Evolutionary conservation across 2,888 invertebrate species (phyloP), one percentile per base, ranked within the genome.

Genomic region (Elysia crispata): DNA sequence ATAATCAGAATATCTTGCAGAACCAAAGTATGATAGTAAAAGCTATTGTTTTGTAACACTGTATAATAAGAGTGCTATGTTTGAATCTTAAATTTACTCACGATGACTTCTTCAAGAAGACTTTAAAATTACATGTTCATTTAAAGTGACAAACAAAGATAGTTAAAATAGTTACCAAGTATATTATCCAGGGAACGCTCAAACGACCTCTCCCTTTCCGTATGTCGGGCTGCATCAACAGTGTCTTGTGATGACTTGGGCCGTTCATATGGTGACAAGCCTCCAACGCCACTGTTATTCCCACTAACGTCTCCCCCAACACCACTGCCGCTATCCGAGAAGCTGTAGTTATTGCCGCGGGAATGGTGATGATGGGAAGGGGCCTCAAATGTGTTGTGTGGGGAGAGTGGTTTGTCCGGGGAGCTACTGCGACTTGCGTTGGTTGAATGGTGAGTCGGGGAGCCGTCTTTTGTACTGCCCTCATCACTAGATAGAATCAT

Each of bases 141-240:
- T n/a, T n/a, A n/a, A n/a, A n/a, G n/a, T n/a, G n/a, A n/a, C n/a
- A n/a, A n/a, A n/a, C n/a, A n/a, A n/a, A n/a, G n/a, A n/a, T n/a
- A n/a, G 11, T n/a, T 15, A 11, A 11, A 11, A 8, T 20, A n/a
- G 76, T 80, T 25, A 80, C 80, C 76, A 80, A 89, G 81, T 25
- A 90, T 89, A 76, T 87, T 87, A 69, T 90, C 88, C 76, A 90
- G 73, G 0, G 89, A 89, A 64, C 86, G 84, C 78, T 90, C 89
- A 86, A 90, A 90, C n/a, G 87, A 86, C 20, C 84, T 75, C 70
- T 87, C 87, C n/a, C 85, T 78, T 1, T 82, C 57, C n/a, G 78
- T 80, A 15, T 49, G 30, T 18, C 50, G 8, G 13, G 25, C 54
- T 5, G 23, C 31, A 8, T 75, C 75, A n/a, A 74, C 67, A n/a